Evolutionary conservation across 2,797 vertebrate genomes (phyloP).

Genomic region (Chloroceryle amazona): DNA sequence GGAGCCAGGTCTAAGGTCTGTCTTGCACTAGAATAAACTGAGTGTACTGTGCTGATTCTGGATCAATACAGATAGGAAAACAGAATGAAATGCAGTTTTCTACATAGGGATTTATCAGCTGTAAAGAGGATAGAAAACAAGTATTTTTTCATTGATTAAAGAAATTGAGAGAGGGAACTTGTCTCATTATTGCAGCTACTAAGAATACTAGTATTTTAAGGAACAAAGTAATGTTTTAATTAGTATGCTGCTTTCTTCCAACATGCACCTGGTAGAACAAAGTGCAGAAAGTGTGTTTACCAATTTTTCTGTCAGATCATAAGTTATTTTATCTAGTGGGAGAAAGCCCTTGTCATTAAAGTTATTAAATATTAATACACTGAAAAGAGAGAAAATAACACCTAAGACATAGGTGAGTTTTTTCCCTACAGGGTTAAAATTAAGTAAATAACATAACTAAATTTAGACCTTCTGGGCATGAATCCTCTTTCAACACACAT

Average conservation of each 20-base stretch:
- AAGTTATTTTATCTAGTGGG: background rate
- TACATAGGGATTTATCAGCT: background rate
- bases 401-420: accelerated
- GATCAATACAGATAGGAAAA: background rate
- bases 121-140: background rate
- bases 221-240: background rate
- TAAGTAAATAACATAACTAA: background rate
- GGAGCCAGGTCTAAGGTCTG: background rate
- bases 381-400: background rate
- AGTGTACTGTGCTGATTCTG: background rate
- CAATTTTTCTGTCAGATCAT: background rate
- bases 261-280: background rate
- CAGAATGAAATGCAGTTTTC: background rate
- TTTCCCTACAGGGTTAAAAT: background rate
- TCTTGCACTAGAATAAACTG: background rate
- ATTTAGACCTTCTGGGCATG: background rate
- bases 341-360: background rate
- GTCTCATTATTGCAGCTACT: background rate
- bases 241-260: background rate
- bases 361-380: background rate
- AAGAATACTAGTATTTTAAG: background rate
- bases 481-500: background rate
- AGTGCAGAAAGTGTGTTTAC: background rate
- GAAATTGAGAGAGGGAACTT: background rate
- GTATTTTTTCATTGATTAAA: background rate